Evolutionary conservation across 2,888 invertebrate species (phyloP).

Genomic region (Brachypterus glaber): DNA sequence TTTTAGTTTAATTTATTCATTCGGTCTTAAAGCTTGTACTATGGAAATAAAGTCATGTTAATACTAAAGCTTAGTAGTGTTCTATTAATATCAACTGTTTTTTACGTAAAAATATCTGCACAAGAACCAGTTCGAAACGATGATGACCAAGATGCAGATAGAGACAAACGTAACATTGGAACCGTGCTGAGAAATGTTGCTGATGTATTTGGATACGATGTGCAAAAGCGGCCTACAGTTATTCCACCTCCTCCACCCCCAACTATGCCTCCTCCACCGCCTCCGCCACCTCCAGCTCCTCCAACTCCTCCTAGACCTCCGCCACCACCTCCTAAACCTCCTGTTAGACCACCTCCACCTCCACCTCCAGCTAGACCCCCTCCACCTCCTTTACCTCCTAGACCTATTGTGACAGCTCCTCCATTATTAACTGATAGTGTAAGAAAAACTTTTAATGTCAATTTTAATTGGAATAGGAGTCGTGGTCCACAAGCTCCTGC

Average conservation of each 20-base stretch:
- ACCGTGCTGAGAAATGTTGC: conserved; percentile 35
- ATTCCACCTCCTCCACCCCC: conserved; percentile 18
- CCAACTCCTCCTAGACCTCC: conserved; percentile 19
- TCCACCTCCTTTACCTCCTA: conserved; percentile 14
- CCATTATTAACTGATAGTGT: conserved; percentile 34
- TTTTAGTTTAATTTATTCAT: conserved; percentile 28
- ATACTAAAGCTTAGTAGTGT: conserved; percentile 20
- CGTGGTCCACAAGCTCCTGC: conserved; percentile 23
- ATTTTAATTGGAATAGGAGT: conserved; percentile 37
- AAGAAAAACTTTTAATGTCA: conserved; percentile 36
- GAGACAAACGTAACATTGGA: conserved; percentile 37
- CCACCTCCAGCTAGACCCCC: conserved; percentile 9
- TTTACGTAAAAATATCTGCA: background rate
- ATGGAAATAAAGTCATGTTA: conserved; percentile 26
- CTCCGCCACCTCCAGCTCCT: conserved; percentile 16
- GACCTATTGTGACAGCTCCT: conserved; percentile 21
- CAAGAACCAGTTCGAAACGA: conserved; percentile 13
- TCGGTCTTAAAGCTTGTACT: conserved; percentile 16
- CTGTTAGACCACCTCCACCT: conserved; percentile 9
- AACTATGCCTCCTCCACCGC: conserved; percentile 5
- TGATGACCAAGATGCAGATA: conserved; percentile 10
- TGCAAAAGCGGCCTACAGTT: conserved; percentile 29
- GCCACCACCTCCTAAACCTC: conserved; percentile 26
- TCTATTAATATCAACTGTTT: conserved; percentile 14
- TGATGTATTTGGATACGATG: conserved; percentile 39